Percentiles rank a stretch among this genome's conserved stretches.
Evolutionary conservation across 2,888 invertebrate species (phyloP).

Genomic region (Lutraria lutraria): DNA sequence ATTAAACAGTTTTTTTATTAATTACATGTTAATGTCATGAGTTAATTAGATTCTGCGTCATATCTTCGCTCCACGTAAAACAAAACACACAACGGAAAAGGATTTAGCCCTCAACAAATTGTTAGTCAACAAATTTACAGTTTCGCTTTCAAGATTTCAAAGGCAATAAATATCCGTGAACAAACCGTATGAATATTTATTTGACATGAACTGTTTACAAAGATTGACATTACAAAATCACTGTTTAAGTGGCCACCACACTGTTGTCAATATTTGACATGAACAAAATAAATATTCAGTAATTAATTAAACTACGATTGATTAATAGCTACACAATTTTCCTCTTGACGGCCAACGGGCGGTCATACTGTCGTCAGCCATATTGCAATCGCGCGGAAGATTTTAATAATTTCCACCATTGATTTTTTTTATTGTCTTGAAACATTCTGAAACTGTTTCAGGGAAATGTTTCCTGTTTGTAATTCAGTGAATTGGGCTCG

Average conservation of each 20-base stretch:
- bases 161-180: conserved; percentile 46
- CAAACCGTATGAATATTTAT: conserved; percentile 54
- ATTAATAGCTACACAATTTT: conserved; percentile 66
- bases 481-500: background rate
- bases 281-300: conserved; percentile 67
- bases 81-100: conserved; percentile 23
- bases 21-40: conserved; percentile 7
- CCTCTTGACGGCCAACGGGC: conserved; percentile 46
- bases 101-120: conserved; percentile 13
- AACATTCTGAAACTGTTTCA: background rate
- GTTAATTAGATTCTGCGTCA: conserved; percentile 14
- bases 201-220: conserved; percentile 55
- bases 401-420: conserved; percentile 31
- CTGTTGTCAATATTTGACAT: conserved; percentile 64
- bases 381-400: conserved; percentile 38
- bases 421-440: conserved; percentile 38
- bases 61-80: conserved; percentile 19
- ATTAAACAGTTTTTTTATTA: background rate
- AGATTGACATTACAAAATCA: conserved; percentile 61
- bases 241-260: conserved; percentile 63
- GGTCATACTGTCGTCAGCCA: conserved; percentile 39
- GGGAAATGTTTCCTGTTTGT: conserved; percentile 10
- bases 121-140: conserved; percentile 42
- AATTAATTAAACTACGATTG: conserved; percentile 70
- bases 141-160: conserved; percentile 42